A percentile compares a stretch with the other conserved stretches of the same genome.
Conservation (phyloP, 1,140 invertebrate genomes). For the Drosophila kepulauana region DNA sequence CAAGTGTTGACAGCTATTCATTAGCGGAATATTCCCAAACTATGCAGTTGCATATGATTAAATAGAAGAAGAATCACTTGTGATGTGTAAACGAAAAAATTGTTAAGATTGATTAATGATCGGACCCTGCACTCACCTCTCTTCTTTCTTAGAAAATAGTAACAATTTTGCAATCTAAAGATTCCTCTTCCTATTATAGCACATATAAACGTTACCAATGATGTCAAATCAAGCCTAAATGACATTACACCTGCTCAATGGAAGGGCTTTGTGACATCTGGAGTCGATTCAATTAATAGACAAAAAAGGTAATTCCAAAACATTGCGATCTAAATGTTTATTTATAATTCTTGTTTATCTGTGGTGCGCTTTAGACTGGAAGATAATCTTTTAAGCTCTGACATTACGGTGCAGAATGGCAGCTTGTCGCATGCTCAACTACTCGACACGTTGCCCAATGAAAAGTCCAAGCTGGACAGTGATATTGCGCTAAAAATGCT, state of each 20-base stretch:
- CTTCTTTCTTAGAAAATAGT: too few species aligned
- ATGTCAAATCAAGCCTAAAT: constrained; percentile 40
- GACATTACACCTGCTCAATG: constrained; percentile 51
- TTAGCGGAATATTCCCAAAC: constrained; percentile 47
- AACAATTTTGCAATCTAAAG: not conserved
- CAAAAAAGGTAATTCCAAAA: constrained; percentile 56
- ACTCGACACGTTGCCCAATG: constrained; percentile 72
- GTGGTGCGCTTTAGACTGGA: constrained; percentile 54
- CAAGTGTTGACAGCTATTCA: constrained; percentile 43
- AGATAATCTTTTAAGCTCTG: constrained; percentile 59
- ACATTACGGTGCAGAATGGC: constrained; percentile 73
- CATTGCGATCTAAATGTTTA: not conserved
- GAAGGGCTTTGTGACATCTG: constrained; percentile 55
- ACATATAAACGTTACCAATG: constrained; percentile 19
- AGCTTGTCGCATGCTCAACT: constrained; percentile 71
- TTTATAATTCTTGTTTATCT: not conserved
- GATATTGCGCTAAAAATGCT: constrained; percentile 74
- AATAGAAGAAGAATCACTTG: not conserved
- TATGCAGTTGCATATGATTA: not conserved
- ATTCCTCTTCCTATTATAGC: constrained; percentile 29
- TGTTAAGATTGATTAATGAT: too few species aligned
- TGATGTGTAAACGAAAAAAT: too few species aligned
- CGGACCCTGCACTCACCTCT: too few species aligned
- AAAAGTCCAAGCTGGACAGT: constrained; percentile 60
- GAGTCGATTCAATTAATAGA: constrained; percentile 68